Percentiles rank a stretch among this genome's conserved stretches.
Conservation (phyloP, 2,797 vertebrate genomes). For the Anolis apletophallus region DNA sequence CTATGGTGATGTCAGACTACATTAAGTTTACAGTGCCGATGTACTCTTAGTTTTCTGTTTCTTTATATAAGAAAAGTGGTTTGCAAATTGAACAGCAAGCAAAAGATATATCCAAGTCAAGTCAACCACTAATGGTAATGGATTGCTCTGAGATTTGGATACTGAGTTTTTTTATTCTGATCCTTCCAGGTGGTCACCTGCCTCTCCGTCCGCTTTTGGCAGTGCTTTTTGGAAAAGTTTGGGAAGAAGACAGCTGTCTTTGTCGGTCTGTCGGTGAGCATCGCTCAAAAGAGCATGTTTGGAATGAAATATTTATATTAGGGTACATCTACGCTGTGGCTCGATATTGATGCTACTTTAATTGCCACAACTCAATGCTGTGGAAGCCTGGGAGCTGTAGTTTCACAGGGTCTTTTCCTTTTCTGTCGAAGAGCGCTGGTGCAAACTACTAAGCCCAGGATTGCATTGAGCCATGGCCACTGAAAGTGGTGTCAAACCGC, state of each 20-base stretch:
- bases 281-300: neutral
- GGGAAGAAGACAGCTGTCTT: constrained; percentile 80
- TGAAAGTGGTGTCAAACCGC: too few species aligned
- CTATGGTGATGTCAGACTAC: too few species aligned
- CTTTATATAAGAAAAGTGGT: neutral
- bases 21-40: too few species aligned
- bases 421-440: too few species aligned
- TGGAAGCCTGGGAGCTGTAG: too few species aligned
- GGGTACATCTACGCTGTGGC: too few species aligned
- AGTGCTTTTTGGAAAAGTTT: constrained; percentile 76
- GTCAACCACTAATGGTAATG: neutral
- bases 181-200: constrained; percentile 74
- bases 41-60: neutral
- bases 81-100: neutral
- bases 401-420: too few species aligned
- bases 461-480: too few species aligned
- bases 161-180: neutral
- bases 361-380: too few species aligned
- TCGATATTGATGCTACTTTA: too few species aligned
- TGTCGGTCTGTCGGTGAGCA: constrained; percentile 79
- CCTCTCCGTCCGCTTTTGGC: constrained; percentile 80
- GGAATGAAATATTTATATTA: neutral
- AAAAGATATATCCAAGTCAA: too few species aligned
- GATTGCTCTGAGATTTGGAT: neutral
- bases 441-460: too few species aligned